Conservation (phyloP, 2,888 invertebrate genomes). For the Tachina lurida region DNA sequence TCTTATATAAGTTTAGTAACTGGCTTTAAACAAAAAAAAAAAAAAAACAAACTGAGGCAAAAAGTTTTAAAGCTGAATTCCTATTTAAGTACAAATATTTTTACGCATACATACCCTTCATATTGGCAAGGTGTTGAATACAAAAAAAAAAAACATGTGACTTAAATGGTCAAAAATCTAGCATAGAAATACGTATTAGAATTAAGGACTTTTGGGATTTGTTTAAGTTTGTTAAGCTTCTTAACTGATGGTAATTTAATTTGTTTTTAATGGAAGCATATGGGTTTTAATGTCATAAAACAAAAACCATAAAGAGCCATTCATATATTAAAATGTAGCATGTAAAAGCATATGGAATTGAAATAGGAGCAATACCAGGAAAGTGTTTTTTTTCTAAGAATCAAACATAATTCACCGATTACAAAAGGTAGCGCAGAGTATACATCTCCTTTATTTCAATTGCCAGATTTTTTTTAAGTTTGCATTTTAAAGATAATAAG, state of each 20-base stretch:
- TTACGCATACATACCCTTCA: not conserved
- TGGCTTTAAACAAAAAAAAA: conserved; percentile 17
- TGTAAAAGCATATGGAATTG: not conserved
- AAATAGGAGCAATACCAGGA: no score
- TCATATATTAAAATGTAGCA: not conserved
- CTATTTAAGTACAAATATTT: not conserved
- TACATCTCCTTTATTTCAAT: no score
- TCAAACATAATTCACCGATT: no score
- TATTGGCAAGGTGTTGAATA: not conserved
- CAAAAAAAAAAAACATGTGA: not conserved
- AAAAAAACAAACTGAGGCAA: not conserved
- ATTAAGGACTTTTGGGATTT: conserved; percentile 15
- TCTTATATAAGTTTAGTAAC: conserved; percentile 26
- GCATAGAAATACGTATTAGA: not conserved
- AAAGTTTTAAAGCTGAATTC: conserved; percentile 5
- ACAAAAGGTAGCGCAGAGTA: no score
- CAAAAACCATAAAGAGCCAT: not conserved
- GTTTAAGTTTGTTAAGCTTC: conserved; percentile 22
- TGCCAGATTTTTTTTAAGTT: no score
- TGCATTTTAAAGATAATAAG: no score
- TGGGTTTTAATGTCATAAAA: conserved; percentile 4
- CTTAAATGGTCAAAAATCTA: conserved; percentile 7
- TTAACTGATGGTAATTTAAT: conserved; percentile 33
- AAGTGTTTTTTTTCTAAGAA: no score
- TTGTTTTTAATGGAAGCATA: conserved; percentile 18